Evolutionary conservation across 2,797 vertebrate species (phyloP).

Genomic region (Melanitta fusca): DNA sequence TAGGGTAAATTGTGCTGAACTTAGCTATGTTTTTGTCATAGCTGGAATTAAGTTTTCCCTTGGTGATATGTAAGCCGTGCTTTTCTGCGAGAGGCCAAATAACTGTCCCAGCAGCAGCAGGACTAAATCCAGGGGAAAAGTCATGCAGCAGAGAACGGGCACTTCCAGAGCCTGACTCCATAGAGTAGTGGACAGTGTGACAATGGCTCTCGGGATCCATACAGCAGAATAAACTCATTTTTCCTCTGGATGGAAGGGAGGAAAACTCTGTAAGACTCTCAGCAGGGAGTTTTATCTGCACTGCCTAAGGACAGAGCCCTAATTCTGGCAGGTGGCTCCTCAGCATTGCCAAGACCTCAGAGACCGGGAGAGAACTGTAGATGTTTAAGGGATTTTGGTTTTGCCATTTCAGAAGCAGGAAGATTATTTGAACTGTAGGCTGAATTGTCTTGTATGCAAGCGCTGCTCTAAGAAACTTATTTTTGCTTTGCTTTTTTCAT

Average conservation of each 20-base stretch:
- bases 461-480: neutral
- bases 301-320: neutral
- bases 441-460: neutral
- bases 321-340: neutral
- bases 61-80: neutral
- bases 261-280: neutral
- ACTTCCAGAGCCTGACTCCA: rapidly evolving
- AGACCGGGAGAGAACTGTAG: neutral
- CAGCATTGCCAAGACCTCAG: neutral
- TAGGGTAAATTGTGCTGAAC: neutral
- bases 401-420: neutral
- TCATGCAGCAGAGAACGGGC: neutral
- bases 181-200: neutral
- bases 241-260: neutral
- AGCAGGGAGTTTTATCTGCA: neutral
- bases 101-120: neutral
- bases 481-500: neutral
- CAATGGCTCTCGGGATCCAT: neutral
- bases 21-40: neutral
- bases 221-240: neutral
- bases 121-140: slow-evolving; percentile 29
- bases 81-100: slow-evolving; percentile 2
- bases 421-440: neutral
- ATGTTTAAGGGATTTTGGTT: neutral
- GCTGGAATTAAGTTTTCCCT: slow-evolving; percentile 23